Evolutionary conservation across 2,113 vertebrate genomes (phyloP), one percentile per base, ranked within the genome.

Genomic region (Micronycteris hirsuta): DNA sequence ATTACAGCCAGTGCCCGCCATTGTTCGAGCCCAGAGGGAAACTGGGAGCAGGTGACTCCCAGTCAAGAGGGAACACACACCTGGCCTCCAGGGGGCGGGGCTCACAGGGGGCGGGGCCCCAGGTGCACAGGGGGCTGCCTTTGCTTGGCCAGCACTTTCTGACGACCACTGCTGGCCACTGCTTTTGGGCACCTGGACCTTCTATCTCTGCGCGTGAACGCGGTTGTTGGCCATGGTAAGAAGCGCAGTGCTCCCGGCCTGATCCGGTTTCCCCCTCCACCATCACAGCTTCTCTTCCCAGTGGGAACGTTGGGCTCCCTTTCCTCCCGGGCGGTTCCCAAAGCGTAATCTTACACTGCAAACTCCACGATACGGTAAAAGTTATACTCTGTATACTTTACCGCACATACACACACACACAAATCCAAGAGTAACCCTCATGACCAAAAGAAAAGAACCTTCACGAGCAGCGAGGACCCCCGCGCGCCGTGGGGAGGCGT

Each of bases 11-110:
- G 26, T 97, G 98, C 97, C 97, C 97, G 88, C 80, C 58, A 88
- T 87, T 97, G 89, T 93, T 45, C 4, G 52, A 71, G 65, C 47
- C 90, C 91, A 68, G 88, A 83, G 90, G 88, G 82, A 71, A 94
- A 88, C 88, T 19, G 1, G 7, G 92, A 92, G 74, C 1, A 2
- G 87, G 82, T 0, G 4, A 13, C 20, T 94, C 58, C 33, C 61
- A 93, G 90, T 26, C 26, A 74, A 67, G 61, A 91, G 22, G 63
- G 85, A 94, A 96, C 45, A 94, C 38, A 54, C 24, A 65, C 1
- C 36, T 91, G 33, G 58, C 68, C 81, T 82, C n/a, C n/a, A n/a
- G n/a, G n/a, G n/a, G n/a, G n/a, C n/a, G n/a, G n/a, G n/a, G n/a
- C n/a, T n/a, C n/a, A n/a, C n/a, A n/a, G n/a, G n/a, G n/a, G n/a